Evolutionary conservation across 92 coral and sea anemone species (phyloP).

Genomic region (Montipora capitata): DNA sequence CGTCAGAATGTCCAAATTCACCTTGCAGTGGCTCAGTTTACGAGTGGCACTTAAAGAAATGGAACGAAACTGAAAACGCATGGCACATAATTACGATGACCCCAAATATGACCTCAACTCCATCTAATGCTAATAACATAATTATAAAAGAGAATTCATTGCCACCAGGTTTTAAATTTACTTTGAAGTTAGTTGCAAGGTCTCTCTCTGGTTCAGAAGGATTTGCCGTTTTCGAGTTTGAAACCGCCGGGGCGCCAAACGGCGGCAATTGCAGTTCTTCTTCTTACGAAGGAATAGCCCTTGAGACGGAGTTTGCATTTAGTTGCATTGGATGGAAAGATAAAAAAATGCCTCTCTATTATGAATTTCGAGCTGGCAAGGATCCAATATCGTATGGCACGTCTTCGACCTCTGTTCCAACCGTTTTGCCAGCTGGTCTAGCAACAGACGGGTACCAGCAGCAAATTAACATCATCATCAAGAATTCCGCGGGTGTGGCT

Average conservation of each 20-base stretch:
- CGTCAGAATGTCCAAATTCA: slow-evolving; percentile 21
- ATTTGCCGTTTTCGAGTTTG: slow-evolving; percentile 20
- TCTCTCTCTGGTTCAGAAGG: not conserved
- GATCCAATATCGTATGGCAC: slow-evolving; percentile 29
- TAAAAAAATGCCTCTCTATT: slow-evolving; percentile 2
- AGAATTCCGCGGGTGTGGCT: slow-evolving; percentile 19
- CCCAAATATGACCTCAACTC: slow-evolving; percentile 24
- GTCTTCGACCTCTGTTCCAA: slow-evolving; percentile 6
- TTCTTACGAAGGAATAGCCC: not conserved
- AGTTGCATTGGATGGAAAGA: slow-evolving; percentile 30
- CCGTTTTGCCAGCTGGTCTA: slow-evolving; percentile 26
- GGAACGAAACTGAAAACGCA: not conserved
- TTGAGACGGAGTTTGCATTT: slow-evolving; percentile 30
- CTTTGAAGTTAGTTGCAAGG: not conserved
- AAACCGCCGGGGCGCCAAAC: slow-evolving; percentile 15
- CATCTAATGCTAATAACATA: not conserved
- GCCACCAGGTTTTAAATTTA: not conserved
- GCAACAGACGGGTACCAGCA: slow-evolving; percentile 2
- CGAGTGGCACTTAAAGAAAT: slow-evolving; percentile 17
- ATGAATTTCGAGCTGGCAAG: slow-evolving; percentile 27
- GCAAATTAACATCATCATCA: slow-evolving; percentile 21
- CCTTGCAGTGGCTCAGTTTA: slow-evolving; percentile 28
- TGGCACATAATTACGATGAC: not conserved
- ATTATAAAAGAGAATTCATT: not conserved
- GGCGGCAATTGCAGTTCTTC: slow-evolving; percentile 9